Percentiles rank a stretch among this genome's conserved stretches.
Conservation (phyloP, 2,113 vertebrate species). For the Apeltes quadracus region DNA sequence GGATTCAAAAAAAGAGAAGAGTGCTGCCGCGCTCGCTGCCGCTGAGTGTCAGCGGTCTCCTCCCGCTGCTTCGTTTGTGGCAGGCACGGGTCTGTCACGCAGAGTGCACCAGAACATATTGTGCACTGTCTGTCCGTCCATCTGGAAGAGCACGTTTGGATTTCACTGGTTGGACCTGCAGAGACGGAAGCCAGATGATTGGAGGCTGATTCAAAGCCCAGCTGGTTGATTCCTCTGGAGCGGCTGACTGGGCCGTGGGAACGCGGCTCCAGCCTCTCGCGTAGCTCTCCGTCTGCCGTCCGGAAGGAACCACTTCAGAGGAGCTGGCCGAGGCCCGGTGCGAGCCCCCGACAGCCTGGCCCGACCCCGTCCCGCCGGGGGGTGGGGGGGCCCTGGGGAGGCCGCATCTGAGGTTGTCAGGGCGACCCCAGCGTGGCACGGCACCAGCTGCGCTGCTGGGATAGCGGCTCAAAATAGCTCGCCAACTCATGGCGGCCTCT, state of each 20-base stretch:
- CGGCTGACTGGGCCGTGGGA: slow-evolving; percentile 54
- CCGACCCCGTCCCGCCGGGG: slow-evolving; percentile 37
- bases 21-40: not conserved
- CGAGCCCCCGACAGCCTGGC: slow-evolving; percentile 33
- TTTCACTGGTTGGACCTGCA: slow-evolving; percentile 65
- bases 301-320: slow-evolving; percentile 68
- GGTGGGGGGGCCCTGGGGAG: slow-evolving; percentile 4
- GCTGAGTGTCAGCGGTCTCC: slow-evolving; percentile 8
- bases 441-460: slow-evolving; percentile 60
- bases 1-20: slow-evolving; percentile 14
- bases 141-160: slow-evolving; percentile 73
- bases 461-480: slow-evolving; percentile 75
- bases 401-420: slow-evolving; percentile 69
- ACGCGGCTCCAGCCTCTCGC: slow-evolving; percentile 37
- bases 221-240: slow-evolving; percentile 64
- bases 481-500: slow-evolving; percentile 71
- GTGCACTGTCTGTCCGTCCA: slow-evolving; percentile 70
- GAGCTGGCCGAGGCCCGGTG: slow-evolving; percentile 53
- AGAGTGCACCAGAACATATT: slow-evolving; percentile 59
- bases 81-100: slow-evolving; percentile 38
- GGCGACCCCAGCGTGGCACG: slow-evolving; percentile 66
- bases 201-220: slow-evolving; percentile 64
- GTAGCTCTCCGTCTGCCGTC: slow-evolving; percentile 75
- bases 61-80: slow-evolving; percentile 37
- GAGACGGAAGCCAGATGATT: slow-evolving; percentile 72